phyloP scores from a whole-genome alignment of 2,888 invertebrate genomes.

The Xylota segnis region DNA sequence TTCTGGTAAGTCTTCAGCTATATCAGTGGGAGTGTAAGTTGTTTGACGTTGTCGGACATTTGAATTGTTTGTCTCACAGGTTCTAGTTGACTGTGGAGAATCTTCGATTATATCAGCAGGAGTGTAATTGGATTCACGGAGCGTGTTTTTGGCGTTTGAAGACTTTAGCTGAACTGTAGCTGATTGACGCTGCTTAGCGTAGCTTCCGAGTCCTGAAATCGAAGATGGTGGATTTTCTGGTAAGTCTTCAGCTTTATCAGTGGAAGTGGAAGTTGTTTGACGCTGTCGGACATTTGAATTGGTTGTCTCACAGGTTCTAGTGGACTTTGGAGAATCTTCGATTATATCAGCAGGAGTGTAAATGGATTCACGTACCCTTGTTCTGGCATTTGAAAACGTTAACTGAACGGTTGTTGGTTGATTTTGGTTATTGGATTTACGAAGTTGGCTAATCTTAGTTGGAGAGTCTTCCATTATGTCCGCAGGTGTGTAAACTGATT shows the following conservation, averaged over 20 bases:
- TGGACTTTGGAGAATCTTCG: constrained; percentile 26
- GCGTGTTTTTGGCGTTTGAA: neutral
- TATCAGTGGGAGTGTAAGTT: neutral
- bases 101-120: constrained; percentile 49
- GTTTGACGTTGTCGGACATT: neutral
- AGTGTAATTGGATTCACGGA: constrained; percentile 36
- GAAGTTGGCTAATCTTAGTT: neutral
- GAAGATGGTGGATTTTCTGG: no score
- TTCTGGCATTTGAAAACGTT: no score
- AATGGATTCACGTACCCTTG: no score
- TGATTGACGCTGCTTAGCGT: no score
- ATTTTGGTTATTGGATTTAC: neutral
- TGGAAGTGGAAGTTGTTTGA: neutral
- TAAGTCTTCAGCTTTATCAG: neutral
- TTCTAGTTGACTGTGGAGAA: neutral
- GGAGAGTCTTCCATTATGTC: constrained; percentile 25
- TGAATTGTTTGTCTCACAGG: neutral
- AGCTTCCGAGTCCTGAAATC: no score
- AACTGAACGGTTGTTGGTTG: no score
- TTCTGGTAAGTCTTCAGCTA: neutral
- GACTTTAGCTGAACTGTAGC: neutral
- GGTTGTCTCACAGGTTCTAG: neutral
- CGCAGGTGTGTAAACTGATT: neutral
- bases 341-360: constrained; percentile 36
- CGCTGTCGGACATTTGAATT: no score